Evolutionary conservation across 2,797 vertebrate species (phyloP).

Genomic region (Lophotriccus pileatus): DNA sequence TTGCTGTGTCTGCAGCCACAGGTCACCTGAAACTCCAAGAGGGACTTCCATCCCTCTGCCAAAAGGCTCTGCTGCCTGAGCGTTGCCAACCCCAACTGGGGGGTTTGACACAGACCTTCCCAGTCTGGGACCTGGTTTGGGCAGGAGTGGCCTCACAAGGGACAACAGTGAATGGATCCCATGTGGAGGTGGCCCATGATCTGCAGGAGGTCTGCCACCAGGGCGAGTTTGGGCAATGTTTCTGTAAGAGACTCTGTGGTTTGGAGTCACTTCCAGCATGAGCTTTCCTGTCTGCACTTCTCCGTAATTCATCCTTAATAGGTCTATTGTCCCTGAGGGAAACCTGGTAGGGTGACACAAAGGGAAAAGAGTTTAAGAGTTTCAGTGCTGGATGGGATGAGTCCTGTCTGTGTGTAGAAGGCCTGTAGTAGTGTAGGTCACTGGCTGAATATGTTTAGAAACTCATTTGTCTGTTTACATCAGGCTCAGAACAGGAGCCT

Average conservation of each 20-base stretch:
- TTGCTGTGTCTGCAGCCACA: neutral
- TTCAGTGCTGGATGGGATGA: neutral
- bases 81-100: fast-evolving
- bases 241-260: neutral
- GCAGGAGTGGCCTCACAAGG: neutral
- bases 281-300: neutral
- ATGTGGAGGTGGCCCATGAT: neutral
- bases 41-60: neutral
- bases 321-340: neutral
- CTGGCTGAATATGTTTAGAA: neutral
- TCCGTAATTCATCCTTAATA: neutral
- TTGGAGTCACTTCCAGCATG: neutral
- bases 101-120: neutral
- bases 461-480: neutral
- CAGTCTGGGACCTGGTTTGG: neutral
- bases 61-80: neutral
- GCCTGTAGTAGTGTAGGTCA: neutral
- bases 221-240: fast-evolving
- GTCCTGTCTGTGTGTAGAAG: neutral
- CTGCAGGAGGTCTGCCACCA: neutral
- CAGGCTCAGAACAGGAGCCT: neutral
- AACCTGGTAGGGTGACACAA: neutral
- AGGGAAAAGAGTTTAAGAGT: neutral
- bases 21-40: neutral
- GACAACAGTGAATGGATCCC: neutral